Base-by-base conservation (phyloP, 1,140 invertebrate genomes). In the Drosophila nigrodunni region DNA sequence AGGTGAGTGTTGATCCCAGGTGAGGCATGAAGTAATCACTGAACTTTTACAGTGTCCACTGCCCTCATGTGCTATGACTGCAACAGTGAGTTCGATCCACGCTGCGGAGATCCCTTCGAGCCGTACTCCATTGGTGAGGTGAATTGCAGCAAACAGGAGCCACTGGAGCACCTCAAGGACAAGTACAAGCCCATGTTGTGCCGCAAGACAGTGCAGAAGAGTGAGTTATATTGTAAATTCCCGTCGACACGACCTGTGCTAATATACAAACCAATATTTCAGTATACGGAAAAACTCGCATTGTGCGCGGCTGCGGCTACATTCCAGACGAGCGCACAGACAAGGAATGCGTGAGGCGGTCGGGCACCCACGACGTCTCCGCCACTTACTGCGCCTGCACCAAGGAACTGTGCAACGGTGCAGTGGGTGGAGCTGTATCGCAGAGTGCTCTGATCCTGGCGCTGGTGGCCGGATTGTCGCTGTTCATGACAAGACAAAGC, bases 101-200 rank as follows among this genome's bases (percentile, higher is more conserved):
- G 96, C 79, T 98, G 97, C 85, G 97, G 95, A 2, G 96, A 97
- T 87, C 96, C 96, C 2, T 98, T 98, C 85, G 95, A 97, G 88
- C 93, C 95, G 0, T 97, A 96, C 92, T 96, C 95, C 50, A 94
- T 98, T 59, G 97, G 96, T 13, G 94, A 94, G 60, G 95, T 97
- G 4, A 97, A 98, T 92, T 98, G 97, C 92, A 95, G 96, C 60
- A 94, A 96, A 87, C 95, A 95, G 79, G 94, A 94, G 62, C 94
- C 94, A 0, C 93, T 95, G 8, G 95, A 96, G 81, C 96, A 97
- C 86, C 93, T 97, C 15, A 93, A 94, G 21, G 92, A 93, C 37
- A 90, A 92, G 59, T 86, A 92, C 9, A 94, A 95, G 82, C 95
- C 96, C 8, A 95, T 94, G 1, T 91, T 97, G 46, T 98, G 97